Evolutionary conservation across 2,797 vertebrate genomes (phyloP).

Genomic region (Hippocampus kuda): DNA sequence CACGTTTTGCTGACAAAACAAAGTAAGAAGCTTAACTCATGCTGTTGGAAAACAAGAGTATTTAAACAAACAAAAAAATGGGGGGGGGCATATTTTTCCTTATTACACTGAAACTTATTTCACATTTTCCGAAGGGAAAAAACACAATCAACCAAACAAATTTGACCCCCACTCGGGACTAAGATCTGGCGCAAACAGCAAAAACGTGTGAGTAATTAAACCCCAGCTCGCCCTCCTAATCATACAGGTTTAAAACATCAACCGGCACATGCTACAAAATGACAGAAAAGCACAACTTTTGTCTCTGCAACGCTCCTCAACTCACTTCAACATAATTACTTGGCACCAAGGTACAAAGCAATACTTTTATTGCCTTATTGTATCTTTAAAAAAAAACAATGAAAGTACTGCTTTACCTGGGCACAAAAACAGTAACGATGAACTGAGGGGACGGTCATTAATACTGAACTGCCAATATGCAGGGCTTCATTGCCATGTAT

Average conservation of each 20-base stretch:
- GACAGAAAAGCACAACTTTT: neutral
- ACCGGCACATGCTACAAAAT: neutral
- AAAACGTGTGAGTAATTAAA: too few species aligned
- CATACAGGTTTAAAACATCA: conserved; percentile 9
- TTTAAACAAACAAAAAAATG: neutral
- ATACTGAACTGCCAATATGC: too few species aligned
- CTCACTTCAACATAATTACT: neutral
- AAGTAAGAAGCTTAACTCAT: conserved; percentile 12
- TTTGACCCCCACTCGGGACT: too few species aligned
- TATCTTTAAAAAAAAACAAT: too few species aligned
- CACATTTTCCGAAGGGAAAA: conserved; percentile 48
- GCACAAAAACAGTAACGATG: too few species aligned
- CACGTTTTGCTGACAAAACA: conserved; percentile 16
- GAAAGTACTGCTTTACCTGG: neutral
- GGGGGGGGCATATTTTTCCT: conserved; percentile 7
- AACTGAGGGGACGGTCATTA: too few species aligned
- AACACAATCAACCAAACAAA: neutral
- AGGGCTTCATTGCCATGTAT: too few species aligned
- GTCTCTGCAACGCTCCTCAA: neutral
- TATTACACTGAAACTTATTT: neutral
- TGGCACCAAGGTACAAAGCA: neutral
- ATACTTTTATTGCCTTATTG: conserved; percentile 9
- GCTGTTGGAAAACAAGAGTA: neutral
- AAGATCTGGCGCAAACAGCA: too few species aligned
- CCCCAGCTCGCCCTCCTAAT: too few species aligned